Base-by-base conservation (phyloP, 2,888 invertebrate species). In the Phyllotreta cruciferae region DNA sequence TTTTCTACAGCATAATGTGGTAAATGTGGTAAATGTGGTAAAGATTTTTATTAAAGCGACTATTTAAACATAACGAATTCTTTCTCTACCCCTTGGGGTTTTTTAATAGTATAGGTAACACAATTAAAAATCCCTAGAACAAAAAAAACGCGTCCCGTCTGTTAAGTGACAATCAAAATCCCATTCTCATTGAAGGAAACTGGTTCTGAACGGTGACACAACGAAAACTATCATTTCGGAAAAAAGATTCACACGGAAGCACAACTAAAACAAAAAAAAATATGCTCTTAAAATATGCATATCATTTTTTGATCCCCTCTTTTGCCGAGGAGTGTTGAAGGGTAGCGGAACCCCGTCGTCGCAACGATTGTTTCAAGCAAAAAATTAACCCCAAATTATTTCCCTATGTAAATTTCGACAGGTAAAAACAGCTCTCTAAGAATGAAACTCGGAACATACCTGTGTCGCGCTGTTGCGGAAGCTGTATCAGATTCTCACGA, bases 321-420 rank as follows among this genome's bases (percentile, higher is more conserved):
- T 3, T 24, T 24, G 24, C 24, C 24, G 24, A 60, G 52, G 62
- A 66, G 66, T 62, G 66, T 62, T 64, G 68, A 68, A 68, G 65
- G 68, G 67, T 63, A 55, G 47, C 53, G 66, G 52, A 60, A 63
- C 68, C 69, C 69, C 62, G 66, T 61, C 60, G 67, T 50, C 63
- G 34, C 52, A 24, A 37, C 72, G 67, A 78, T 78, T 78, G 78
- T 78, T 78, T 78, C 78, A 78, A 72, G 72, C 71, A 73, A 76
- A 77, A 72, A 78, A 77, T 77, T 76, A 77, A 76, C 77, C 78
- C 77, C 74, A 74, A 71, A 74, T 70, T 68, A 70, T 70, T 68
- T 62, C 55, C 55, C 58, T 73, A 78, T 78, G 77, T 73, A 78
- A 78, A 78, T 78, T 57, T 69, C 70, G 65, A 62, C 73, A 75